phyloP scores from a whole-genome alignment of 2,888 invertebrate genomes.

The Diplolepis rosae region DNA sequence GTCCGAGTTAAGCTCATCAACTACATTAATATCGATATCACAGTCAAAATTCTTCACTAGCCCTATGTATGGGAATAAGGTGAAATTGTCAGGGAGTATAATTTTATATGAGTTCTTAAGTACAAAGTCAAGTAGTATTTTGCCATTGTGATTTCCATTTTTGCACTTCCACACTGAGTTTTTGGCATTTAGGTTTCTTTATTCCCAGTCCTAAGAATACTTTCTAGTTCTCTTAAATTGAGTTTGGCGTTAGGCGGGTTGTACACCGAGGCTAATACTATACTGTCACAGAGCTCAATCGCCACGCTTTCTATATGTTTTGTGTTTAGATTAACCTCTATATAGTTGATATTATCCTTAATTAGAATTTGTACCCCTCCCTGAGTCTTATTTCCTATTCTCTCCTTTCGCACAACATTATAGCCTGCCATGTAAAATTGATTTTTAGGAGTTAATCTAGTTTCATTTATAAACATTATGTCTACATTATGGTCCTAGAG shows the following conservation, averaged over 20 bases:
- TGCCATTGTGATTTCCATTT: background rate
- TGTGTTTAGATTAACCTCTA: background rate
- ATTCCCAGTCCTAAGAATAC: conserved; percentile 31
- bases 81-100: background rate
- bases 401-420: background rate
- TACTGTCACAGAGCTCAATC: conserved; percentile 13
- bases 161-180: background rate
- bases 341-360: background rate
- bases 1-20: conserved; percentile 46
- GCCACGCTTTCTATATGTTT: conserved; percentile 13
- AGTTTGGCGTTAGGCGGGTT: conserved; percentile 16
- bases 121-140: background rate
- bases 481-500: conserved; percentile 36
- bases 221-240: conserved; percentile 35
- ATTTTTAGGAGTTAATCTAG: conserved; percentile 8
- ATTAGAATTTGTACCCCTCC: conserved; percentile 7
- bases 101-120: background rate
- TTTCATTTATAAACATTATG: conserved; percentile 43
- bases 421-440: conserved; percentile 32
- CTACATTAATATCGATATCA: conserved; percentile 8
- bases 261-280: conserved; percentile 26
- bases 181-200: conserved; percentile 1
- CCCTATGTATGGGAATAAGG: background rate
- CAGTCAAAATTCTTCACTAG: conserved; percentile 34
- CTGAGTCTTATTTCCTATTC: background rate